Evolutionary conservation across 2,797 vertebrate species (phyloP), one percentile per base, ranked within the genome.

Genomic region (Micromesistius poutassou): DNA sequence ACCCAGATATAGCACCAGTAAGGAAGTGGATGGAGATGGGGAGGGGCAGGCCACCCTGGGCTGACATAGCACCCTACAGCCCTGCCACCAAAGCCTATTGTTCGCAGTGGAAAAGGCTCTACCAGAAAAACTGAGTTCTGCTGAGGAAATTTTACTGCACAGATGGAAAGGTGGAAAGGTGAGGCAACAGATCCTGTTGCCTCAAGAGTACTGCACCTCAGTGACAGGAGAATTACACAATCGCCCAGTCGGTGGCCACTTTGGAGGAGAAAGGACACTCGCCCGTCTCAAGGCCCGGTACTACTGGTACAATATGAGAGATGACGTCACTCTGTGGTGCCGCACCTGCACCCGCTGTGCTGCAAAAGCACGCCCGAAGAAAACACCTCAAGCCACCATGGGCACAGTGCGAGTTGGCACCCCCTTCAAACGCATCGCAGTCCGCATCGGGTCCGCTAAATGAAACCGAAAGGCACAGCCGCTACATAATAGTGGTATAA

Each of bases 191-290:
- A 81, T 84, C 2, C 10, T 71, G 0, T 66, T 89, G 19, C 77
- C 72, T 0, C 35, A 9, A 0, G 0, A 4, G 0, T 79, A 78
- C 36, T 31, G 19, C 38, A 66, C 5, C 12, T 16, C 46, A 19
- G 46, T 50, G 0, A 50, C 5, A 16, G 16, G 19, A 5, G 16
- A 50, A 19, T 4, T 50, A 4, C 46, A 50, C 16, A 16, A 50
- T 19, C 72, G 81, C 0, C 86, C 66, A 1, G 77, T 86, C 2
- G 85, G 82, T 22, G 83, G 80, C 0, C 80, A 82, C 13, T 83
- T 86, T 22, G 74, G 80, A 0, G 85, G 81, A 84, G 38, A 1
- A 85, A n/a, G n/a, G n/a, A n/a, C n/a, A n/a, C n/a, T n/a, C n/a
- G n/a, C n/a, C n/a, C n/a, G n/a, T n/a, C 73, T 0, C 40, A 42